These are phyloP conservation scores for Eristalinus aeneus DNA, from an alignment of 2,888 invertebrate genomes.

Conservation along the genomic window DNA sequence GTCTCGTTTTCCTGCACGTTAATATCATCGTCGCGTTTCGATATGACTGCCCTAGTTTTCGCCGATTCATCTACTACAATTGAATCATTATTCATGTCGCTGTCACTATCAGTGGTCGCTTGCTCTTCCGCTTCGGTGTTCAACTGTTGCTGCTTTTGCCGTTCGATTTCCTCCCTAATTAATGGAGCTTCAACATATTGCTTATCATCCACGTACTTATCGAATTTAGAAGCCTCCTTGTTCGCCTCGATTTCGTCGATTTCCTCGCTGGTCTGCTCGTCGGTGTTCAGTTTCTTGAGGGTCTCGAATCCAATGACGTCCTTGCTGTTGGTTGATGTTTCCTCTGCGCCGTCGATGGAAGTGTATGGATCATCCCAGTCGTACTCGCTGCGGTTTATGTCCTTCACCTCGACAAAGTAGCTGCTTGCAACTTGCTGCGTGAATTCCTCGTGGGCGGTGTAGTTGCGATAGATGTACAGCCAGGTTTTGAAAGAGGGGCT, in stretches of 20 bases:
- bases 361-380: slow-evolving; percentile 76
- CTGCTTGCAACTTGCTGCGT: slow-evolving; percentile 83
- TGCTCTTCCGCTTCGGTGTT: slow-evolving; percentile 65
- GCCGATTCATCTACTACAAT: slow-evolving; percentile 73
- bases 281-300: slow-evolving; percentile 77
- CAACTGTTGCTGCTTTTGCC: slow-evolving; percentile 74
- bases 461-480: slow-evolving; percentile 86
- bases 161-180: slow-evolving; percentile 76
- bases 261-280: slow-evolving; percentile 70
- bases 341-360: slow-evolving; percentile 71
- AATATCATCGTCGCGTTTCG: slow-evolving; percentile 75
- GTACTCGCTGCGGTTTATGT: slow-evolving; percentile 76
- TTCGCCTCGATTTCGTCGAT: slow-evolving; percentile 71
- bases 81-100: slow-evolving; percentile 67
- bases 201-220: slow-evolving; percentile 79
- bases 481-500: slow-evolving; percentile 85
- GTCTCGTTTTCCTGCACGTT: slow-evolving; percentile 78
- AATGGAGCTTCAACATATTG: slow-evolving; percentile 80
- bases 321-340: slow-evolving; percentile 77
- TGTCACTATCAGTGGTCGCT: slow-evolving; percentile 72
- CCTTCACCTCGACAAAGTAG: slow-evolving; percentile 85
- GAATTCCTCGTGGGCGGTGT: slow-evolving; percentile 84
- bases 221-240: slow-evolving; percentile 79
- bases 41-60: slow-evolving; percentile 72
- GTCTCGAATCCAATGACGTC: slow-evolving; percentile 80